A percentile compares a stretch with the other conserved stretches of the same genome.
Conservation (phyloP, 2,113 vertebrate genomes). For the Lasiurus cinereus region DNA sequence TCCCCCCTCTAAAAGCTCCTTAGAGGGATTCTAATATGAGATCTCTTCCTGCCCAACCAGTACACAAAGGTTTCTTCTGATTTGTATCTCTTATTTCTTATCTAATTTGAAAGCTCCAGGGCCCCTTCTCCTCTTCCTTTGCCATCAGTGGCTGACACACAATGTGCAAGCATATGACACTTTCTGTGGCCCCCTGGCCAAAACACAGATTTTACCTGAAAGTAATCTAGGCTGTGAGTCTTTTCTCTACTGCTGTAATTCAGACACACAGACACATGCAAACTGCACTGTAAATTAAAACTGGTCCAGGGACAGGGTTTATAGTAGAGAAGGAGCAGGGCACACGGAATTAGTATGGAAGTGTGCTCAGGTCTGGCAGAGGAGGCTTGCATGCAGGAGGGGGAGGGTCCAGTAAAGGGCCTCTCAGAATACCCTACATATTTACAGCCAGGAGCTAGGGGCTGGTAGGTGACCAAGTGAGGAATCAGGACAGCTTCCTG, state of each 20-base stretch:
- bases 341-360: neutral
- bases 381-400: neutral
- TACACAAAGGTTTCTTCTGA: neutral
- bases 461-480: neutral
- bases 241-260: neutral
- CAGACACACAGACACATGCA: neutral
- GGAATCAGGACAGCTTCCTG: neutral
- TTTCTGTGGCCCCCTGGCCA: neutral
- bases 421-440: neutral
- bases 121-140: neutral
- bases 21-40: neutral
- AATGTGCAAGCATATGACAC: neutral
- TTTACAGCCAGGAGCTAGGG: neutral
- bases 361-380: neutral
- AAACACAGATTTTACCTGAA: neutral
- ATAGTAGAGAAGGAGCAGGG: neutral
- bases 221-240: neutral
- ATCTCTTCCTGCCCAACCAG: neutral
- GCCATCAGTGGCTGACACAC: neutral
- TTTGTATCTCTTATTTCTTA: neutral
- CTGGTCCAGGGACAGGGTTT: neutral
- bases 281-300: neutral
- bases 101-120: neutral
- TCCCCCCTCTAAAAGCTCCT: neutral
- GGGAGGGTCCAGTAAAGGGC: neutral